A percentile compares a stretch with the other conserved stretches of the same genome.
These are phyloP conservation scores for Myanophis thanlyinensis DNA, from an alignment of 2,113 vertebrate species.

Conservation along the genomic window DNA sequence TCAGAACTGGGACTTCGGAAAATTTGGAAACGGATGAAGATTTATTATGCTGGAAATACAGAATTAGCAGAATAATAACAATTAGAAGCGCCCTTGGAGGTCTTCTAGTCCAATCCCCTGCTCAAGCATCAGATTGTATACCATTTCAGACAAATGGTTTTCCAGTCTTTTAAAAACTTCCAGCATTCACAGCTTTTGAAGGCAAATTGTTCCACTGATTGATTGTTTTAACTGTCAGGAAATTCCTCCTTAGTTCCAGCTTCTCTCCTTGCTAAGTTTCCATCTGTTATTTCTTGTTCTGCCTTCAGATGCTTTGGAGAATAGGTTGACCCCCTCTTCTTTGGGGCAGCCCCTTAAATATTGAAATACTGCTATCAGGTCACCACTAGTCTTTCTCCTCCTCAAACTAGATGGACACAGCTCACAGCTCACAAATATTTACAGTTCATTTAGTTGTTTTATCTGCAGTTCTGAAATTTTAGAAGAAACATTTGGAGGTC, in stretches of 20 bases:
- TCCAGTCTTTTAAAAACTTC: too few relatives aligned
- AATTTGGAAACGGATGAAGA: neutral
- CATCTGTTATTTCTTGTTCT: too few relatives aligned
- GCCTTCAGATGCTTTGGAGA: too few relatives aligned
- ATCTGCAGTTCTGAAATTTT: neutral
- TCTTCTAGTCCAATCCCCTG: neutral
- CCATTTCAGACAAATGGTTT: neutral
- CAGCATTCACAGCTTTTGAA: too few relatives aligned
- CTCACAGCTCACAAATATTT: neutral
- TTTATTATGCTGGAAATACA: neutral
- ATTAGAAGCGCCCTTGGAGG: neutral
- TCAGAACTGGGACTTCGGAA: neutral
- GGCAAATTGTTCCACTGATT: too few relatives aligned
- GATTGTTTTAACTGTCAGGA: too few relatives aligned
- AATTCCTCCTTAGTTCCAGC: too few relatives aligned
- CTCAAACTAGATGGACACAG: neutral
- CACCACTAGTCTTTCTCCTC: too few relatives aligned
- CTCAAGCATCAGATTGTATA: neutral
- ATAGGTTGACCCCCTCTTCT: too few relatives aligned
- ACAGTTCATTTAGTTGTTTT: neutral
- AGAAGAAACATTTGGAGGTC: neutral
- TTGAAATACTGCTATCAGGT: too few relatives aligned
- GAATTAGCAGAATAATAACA: neutral
- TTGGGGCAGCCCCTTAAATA: too few relatives aligned
- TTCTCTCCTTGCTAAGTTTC: too few relatives aligned